These are phyloP conservation scores for Myiagra hebetior DNA, from an alignment of 2,113 vertebrate genomes.

Conservation along the genomic window DNA sequence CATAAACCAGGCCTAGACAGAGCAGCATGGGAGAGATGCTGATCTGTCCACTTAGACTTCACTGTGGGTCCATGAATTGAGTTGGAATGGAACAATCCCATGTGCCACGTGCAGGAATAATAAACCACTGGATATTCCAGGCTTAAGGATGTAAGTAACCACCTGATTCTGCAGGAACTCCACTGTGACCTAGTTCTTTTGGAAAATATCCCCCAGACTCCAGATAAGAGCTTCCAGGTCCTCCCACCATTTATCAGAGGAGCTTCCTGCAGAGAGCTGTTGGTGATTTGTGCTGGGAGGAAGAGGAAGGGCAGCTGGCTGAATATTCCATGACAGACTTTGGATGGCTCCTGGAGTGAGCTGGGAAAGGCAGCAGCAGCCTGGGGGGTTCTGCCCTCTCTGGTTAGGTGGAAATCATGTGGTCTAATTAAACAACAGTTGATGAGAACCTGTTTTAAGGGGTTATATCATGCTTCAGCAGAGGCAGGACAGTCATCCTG, in stretches of 20 bases:
- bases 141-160: neutral
- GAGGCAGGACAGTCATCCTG: neutral
- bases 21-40: neutral
- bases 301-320: neutral
- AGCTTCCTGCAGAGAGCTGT: slow-evolving; percentile 16
- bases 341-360: neutral
- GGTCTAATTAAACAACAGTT: neutral
- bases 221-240: neutral
- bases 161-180: neutral
- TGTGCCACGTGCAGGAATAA: neutral
- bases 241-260: neutral
- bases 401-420: neutral
- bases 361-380: neutral
- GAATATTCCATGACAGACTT: neutral
- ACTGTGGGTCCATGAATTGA: neutral
- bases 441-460: neutral
- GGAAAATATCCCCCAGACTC: neutral
- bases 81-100: neutral
- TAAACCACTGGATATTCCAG: neutral
- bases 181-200: neutral
- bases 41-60: neutral
- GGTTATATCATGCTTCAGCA: neutral
- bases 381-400: neutral
- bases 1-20: neutral
- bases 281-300: neutral